Base-by-base conservation (phyloP, 1,140 invertebrate genomes). In the Chlorops oryzae region DNA sequence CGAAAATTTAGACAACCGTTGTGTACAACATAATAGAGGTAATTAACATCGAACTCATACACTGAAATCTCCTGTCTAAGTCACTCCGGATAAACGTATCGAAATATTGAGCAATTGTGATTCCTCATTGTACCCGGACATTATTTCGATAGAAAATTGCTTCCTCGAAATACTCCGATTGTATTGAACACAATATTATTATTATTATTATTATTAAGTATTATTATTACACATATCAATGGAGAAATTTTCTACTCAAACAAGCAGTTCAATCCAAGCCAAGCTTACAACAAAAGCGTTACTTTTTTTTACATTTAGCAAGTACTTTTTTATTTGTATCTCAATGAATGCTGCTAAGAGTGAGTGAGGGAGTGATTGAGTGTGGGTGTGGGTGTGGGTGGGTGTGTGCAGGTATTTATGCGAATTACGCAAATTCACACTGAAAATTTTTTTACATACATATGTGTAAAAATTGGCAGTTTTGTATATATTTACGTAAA, bases 201-300 rank as follows among this genome's bases (percentile, higher is more conserved):
- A 27, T 25, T 23, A 6, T 10, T 9, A 43, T 27, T 27, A 22
- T 23, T 21, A 15, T 43, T 43, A 7, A 27, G 20, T 27, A 27
- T 43, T 43, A 43, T 28, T 27, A 24, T 27, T 24, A 21, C 18
- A 42, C 40, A 42, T 21, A 42, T 15, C 23, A 21, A 42, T 15
- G n/a, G 10, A 24, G 23, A 24, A 23, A 42, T 12, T 21, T 13
- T 22, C n/a, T n/a, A n/a, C n/a, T n/a, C n/a, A n/a, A n/a, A n/a
- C n/a, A n/a, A n/a, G n/a, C n/a, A n/a, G n/a, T n/a, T n/a, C n/a
- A n/a, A n/a, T n/a, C 49, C 52, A 32, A 9, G 49, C 38, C 52
- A 62, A 62, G 47, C 54, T 39, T 65, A 57, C 42, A 47, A 61
- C 42, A 41, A 38, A 5, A 6, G 18, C 15, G 35, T 15, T 15